Evolutionary conservation across 2,797 vertebrate genomes (phyloP).

Genomic region (Vespertilio murinus): DNA sequence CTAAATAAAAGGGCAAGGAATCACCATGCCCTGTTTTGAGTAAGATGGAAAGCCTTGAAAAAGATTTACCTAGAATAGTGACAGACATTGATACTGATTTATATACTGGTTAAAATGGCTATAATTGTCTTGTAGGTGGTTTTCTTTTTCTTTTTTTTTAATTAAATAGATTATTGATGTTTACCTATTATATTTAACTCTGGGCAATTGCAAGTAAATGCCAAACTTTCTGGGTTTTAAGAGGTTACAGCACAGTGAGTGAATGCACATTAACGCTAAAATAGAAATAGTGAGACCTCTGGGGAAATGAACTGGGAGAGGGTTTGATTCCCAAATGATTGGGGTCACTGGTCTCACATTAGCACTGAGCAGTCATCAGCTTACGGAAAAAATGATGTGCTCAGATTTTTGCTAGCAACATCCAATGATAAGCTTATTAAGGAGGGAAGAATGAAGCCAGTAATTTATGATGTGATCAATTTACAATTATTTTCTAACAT

Average conservation of each 20-base stretch:
- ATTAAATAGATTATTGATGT: neutral
- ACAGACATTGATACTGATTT: neutral
- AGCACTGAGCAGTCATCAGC: neutral
- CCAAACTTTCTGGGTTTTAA: neutral
- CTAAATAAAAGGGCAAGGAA: neutral
- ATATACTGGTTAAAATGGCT: neutral
- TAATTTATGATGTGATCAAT: neutral
- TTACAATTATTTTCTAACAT: neutral
- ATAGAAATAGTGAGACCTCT: neutral
- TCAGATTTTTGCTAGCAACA: neutral
- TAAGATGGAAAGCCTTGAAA: neutral
- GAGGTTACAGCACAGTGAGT: neutral
- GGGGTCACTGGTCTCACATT: neutral
- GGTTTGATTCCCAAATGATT: neutral
- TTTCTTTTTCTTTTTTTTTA: neutral
- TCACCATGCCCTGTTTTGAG: neutral
- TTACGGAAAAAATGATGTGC: neutral
- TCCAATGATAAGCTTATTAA: neutral
- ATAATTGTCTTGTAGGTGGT: neutral
- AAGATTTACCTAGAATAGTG: neutral
- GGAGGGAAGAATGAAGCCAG: neutral
- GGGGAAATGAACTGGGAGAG: neutral
- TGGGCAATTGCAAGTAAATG: neutral
- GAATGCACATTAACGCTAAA: neutral
- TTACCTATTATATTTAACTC: neutral